These are phyloP conservation scores for Halcyon malimbica DNA, from an alignment of 2,113 vertebrate species.

Conservation along the genomic window DNA sequence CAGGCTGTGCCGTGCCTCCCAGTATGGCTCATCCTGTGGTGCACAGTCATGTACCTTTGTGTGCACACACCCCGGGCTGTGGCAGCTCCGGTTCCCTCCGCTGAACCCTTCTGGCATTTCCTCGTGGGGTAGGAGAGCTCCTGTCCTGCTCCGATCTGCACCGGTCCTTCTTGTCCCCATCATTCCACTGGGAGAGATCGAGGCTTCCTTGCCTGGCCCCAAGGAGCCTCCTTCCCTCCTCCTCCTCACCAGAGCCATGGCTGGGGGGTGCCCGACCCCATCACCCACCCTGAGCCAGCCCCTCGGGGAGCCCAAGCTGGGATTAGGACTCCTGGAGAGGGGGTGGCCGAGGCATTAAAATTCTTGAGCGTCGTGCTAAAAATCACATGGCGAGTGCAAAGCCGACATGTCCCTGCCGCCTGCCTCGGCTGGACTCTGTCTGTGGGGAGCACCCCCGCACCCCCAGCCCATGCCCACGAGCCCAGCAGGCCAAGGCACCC, in stretches of 20 bases:
- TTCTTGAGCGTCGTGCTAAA: neutral
- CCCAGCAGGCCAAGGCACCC: rapidly evolving
- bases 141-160: rapidly evolving
- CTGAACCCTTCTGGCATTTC: rapidly evolving
- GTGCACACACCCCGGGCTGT: neutral
- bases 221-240: neutral
- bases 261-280: neutral
- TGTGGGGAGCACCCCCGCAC: neutral
- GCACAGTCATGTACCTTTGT: rapidly evolving
- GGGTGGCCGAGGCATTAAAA: neutral
- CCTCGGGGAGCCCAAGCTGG: neutral
- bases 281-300: neutral
- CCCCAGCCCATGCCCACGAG: rapidly evolving
- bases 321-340: neutral
- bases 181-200: rapidly evolving
- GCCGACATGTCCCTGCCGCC: rapidly evolving
- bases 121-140: rapidly evolving
- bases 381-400: neutral
- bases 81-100: neutral
- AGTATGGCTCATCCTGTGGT: rapidly evolving
- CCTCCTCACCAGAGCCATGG: rapidly evolving
- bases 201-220: neutral
- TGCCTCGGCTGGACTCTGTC: neutral
- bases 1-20: neutral
- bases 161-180: neutral